Percentiles rank a stretch among this genome's conserved stretches.
These are phyloP conservation scores for Pterophyllum scalare DNA, from an alignment of 2,113 vertebrate genomes.

Conservation along the genomic window DNA sequence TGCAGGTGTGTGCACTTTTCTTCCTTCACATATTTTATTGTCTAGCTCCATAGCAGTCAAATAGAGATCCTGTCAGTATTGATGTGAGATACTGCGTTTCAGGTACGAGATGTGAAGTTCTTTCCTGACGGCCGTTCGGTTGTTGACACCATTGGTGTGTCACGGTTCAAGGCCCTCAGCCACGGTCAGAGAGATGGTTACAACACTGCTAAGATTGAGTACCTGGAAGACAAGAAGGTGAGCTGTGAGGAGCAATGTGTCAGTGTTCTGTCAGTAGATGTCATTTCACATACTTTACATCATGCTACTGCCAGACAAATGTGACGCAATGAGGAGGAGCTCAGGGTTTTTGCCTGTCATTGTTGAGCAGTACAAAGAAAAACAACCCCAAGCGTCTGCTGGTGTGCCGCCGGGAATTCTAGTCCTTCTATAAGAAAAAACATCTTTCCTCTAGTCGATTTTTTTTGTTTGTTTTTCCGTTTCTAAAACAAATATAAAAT, in stretches of 20 bases:
- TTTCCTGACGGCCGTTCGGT: slow-evolving; percentile 92
- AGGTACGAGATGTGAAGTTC: slow-evolving; percentile 90
- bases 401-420: background rate
- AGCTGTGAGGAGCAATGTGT: background rate
- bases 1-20: slow-evolving; percentile 76
- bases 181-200: slow-evolving; percentile 92
- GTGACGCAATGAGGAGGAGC: background rate
- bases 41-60: background rate
- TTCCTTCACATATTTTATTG: background rate
- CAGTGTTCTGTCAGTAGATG: background rate
- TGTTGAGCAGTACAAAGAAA: background rate
- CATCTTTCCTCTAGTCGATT: background rate
- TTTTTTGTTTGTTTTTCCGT: background rate
- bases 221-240: slow-evolving; percentile 92
- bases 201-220: slow-evolving; percentile 93
- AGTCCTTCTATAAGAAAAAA: background rate
- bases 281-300: background rate
- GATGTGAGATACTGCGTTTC: background rate
- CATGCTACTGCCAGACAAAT: slow-evolving; percentile 3
- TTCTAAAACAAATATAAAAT: background rate
- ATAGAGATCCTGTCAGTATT: background rate
- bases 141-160: slow-evolving; percentile 89
- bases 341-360: background rate
- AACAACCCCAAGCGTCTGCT: background rate
- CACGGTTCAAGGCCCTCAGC: slow-evolving; percentile 89